Evolutionary conservation across 1,140 invertebrate genomes (phyloP), one percentile per base, ranked within the genome.

Genomic region (Drosophila mojavensis): DNA sequence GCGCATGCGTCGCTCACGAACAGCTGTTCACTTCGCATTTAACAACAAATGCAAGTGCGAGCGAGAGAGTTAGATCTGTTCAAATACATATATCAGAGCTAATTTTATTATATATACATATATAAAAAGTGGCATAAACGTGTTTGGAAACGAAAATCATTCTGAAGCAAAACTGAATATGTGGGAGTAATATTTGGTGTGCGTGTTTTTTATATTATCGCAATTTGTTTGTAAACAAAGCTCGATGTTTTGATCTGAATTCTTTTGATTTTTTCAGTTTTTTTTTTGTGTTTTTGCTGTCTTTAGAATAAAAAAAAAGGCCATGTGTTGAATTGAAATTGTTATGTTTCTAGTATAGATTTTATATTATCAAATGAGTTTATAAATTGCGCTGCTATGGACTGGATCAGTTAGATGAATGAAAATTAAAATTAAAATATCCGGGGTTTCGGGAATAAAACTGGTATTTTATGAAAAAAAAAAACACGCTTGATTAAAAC

Each of bases 1-100:
- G 71, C 55, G 82, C 82, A 67, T 81, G 82, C 78, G 82, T 60
- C 51, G 24, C 51, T 39, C 45, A 3, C 26, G 48, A 76, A 65
- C 78, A 85, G 82, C 75, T 81, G 81, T 64, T 68, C 20, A 43
- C 39, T 50, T 15, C 47, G n/a, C 5, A 47, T 43, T 59, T 81
- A 78, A 85, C 63, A 85, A 85, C 82, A 85, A 86, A 79, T 76
- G 75, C 30, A 47, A 63, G 82, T 79, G 75, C 63, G 51, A 85
- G 75, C 17, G 75, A 70, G 82, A 13, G 10, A 4, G 4, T n/a
- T 15, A 17, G 11, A 30, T 59, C 1, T n/a, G n/a, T 28, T 15
- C 2, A 11, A 45, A 30, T 20, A 36, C 36, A 61, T 24, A 24
- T 24, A 30, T 43, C 20, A 50, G n/a, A 54, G 17, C n/a, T 28